These are phyloP conservation scores for Hippotragus niger DNA, from an alignment of 2,113 vertebrate species.

Conservation along the genomic window DNA sequence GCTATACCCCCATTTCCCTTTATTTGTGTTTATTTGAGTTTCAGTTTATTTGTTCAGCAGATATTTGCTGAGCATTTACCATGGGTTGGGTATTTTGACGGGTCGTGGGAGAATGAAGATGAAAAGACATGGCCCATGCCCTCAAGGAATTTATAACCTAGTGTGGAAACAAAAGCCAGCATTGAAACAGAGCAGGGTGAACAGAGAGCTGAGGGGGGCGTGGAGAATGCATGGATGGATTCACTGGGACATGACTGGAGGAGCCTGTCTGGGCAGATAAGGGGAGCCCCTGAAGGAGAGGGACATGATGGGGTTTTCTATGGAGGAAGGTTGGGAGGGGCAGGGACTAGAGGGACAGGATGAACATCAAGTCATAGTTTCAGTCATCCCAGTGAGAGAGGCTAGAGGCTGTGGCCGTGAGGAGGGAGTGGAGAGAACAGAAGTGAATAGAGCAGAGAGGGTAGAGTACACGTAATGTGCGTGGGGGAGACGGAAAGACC, in stretches of 20 bases:
- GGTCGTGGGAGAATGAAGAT: not conserved
- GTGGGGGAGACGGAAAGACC: not conserved
- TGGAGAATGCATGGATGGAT: rapidly evolving
- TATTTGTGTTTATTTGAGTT: not conserved
- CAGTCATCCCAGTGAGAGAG: not conserved
- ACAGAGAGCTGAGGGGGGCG: not conserved
- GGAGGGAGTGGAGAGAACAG: not conserved
- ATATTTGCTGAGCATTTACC: not conserved
- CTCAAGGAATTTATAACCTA: not conserved
- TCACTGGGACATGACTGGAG: rapidly evolving
- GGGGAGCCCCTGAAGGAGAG: not conserved
- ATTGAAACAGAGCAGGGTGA: not conserved
- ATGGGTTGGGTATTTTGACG: not conserved
- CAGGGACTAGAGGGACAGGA: not conserved
- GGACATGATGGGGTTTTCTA: not conserved
- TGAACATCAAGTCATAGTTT: not conserved
- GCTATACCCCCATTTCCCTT: rapidly evolving
- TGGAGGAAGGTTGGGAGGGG: not conserved
- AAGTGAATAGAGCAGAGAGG: not conserved
- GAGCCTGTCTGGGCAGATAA: not conserved
- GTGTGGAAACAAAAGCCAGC: not conserved
- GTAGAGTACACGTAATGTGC: not conserved
- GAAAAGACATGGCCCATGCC: not conserved
- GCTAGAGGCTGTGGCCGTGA: too few relatives aligned
- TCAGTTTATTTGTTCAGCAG: not conserved